These are phyloP conservation scores for Micrastur ruficollis DNA, from an alignment of 2,797 vertebrate genomes.

Conservation along the genomic window DNA sequence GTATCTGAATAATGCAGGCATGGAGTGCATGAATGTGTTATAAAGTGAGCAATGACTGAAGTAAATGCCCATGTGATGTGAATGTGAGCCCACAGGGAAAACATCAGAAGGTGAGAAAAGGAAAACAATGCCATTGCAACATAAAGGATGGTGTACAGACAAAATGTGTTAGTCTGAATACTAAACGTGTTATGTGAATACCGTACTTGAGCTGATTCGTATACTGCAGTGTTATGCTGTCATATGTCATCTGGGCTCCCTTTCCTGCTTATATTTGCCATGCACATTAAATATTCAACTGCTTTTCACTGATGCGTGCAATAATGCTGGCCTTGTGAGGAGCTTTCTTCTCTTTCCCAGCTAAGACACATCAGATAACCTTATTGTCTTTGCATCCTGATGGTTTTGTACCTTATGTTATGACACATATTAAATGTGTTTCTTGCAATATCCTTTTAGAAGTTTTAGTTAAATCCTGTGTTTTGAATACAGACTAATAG, in stretches of 20 bases:
- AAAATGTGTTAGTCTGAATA: constrained; percentile 11
- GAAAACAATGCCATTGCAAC: constrained; percentile 29
- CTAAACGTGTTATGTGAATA: neutral
- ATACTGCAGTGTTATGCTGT: constrained; percentile 7
- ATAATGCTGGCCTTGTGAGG: neutral
- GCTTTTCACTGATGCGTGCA: constrained; percentile 25
- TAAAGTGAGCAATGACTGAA: constrained; percentile 34
- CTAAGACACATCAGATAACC: constrained; percentile 8
- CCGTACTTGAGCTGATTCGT: neutral
- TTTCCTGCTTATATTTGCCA: constrained; percentile 35
- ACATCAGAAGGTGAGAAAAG: constrained; percentile 33
- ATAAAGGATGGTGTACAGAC: neutral
- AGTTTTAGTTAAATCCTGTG: constrained; percentile 3
- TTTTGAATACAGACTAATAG: neutral
- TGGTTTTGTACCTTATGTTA: neutral
- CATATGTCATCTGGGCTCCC: constrained; percentile 32
- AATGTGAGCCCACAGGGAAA: constrained; percentile 27
- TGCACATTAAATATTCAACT: constrained; percentile 54
- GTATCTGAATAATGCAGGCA: neutral
- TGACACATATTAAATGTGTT: constrained; percentile 13
- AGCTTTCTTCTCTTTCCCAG: constrained; percentile 13
- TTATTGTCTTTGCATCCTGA: constrained; percentile 15
- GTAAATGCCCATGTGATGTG: constrained; percentile 2
- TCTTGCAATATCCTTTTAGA: constrained; percentile 1
- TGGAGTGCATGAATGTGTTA: neutral